A percentile compares a stretch with the other conserved stretches of the same genome.
phyloP scores from a whole-genome alignment of 2,797 vertebrate species.

The Lophotriccus pileatus region DNA sequence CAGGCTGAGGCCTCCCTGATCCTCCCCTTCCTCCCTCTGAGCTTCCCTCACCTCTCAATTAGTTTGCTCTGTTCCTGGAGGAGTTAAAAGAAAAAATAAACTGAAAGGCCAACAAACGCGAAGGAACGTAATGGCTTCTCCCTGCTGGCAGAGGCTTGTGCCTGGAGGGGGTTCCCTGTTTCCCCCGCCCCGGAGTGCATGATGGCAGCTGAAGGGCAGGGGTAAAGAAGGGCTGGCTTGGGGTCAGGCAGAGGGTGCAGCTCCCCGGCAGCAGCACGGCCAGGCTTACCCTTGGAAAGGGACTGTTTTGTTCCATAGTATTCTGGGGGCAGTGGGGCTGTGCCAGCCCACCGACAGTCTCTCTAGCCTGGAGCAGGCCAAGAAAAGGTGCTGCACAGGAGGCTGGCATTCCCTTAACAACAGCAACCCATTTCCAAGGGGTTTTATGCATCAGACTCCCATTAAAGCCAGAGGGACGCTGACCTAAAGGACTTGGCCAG shows the following conservation, averaged over 20 bases:
- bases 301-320: neutral
- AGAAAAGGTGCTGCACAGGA: neutral
- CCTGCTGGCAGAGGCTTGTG: fast-evolving
- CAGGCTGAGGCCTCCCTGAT: neutral
- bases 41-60: neutral
- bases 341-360: neutral
- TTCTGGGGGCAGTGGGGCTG: neutral
- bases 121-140: neutral
- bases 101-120: neutral
- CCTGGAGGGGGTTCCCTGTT: neutral
- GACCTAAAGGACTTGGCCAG: neutral
- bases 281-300: neutral
- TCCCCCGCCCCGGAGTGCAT: fast-evolving
- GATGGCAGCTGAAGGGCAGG: neutral
- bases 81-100: constrained; percentile 1
- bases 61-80: neutral
- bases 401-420: neutral
- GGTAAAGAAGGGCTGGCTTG: neutral
- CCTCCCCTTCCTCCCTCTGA: neutral
- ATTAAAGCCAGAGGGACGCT: neutral
- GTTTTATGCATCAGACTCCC: neutral
- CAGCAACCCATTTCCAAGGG: neutral
- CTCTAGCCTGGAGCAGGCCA: neutral
- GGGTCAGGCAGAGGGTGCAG: neutral
- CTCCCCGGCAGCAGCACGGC: fast-evolving